Percentiles rank a stretch among this genome's conserved stretches.
phyloP scores from a whole-genome alignment of 2,113 vertebrate genomes.

The Colaptes auratus region DNA sequence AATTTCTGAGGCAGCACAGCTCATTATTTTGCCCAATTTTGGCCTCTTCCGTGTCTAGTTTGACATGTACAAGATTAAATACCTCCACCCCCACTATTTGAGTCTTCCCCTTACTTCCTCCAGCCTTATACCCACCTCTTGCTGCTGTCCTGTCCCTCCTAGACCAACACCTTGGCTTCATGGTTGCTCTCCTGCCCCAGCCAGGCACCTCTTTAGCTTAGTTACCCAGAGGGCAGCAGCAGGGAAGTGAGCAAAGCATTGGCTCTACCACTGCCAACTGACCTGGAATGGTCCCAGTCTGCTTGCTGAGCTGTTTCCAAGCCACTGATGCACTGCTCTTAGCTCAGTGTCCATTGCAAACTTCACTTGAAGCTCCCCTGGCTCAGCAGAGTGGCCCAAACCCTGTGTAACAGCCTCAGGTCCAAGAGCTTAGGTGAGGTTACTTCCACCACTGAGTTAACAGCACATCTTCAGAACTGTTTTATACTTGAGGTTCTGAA shows the following conservation, averaged over 20 bases:
- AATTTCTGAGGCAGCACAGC: background rate
- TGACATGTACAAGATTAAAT: background rate
- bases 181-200: background rate
- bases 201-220: background rate
- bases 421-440: background rate
- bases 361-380: background rate
- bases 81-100: background rate
- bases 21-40: background rate
- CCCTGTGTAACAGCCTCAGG: too few relatives aligned
- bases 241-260: background rate
- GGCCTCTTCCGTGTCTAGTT: background rate
- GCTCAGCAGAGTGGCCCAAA: background rate
- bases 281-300: background rate
- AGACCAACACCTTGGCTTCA: background rate
- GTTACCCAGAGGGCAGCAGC: background rate
- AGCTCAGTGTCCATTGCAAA: background rate
- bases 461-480: background rate
- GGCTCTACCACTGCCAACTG: background rate
- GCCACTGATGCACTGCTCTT: background rate
- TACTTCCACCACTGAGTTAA: background rate
- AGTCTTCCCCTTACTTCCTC: background rate
- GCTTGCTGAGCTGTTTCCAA: background rate
- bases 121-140: background rate
- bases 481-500: background rate
- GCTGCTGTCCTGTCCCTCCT: background rate